phyloP scores from a whole-genome alignment of 1,140 invertebrate genomes.

The Leptestheria dahalacensis region DNA sequence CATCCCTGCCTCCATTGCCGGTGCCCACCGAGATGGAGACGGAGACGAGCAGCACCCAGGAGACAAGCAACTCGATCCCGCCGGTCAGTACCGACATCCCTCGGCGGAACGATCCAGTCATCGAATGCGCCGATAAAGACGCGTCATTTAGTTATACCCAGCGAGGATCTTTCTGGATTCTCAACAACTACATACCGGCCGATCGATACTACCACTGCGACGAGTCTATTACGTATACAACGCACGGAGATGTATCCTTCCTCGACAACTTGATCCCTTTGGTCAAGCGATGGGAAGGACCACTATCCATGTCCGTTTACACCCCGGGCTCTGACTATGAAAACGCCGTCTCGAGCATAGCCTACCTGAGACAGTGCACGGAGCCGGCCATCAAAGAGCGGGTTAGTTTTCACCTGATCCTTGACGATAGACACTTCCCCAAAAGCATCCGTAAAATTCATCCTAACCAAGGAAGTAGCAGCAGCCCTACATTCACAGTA shows the following conservation, averaged over 20 bases:
- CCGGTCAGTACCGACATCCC: slow-evolving; percentile 7
- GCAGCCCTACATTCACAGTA: slow-evolving; percentile 18
- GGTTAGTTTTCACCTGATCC: slow-evolving; percentile 74
- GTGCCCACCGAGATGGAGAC: slow-evolving; percentile 9
- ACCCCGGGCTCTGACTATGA: slow-evolving; percentile 53
- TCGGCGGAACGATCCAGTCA: not conserved
- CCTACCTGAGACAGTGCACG: slow-evolving; percentile 48
- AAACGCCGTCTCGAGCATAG: slow-evolving; percentile 46
- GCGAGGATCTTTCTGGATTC: slow-evolving; percentile 73
- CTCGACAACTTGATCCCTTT: slow-evolving; percentile 74
- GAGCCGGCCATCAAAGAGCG: slow-evolving; percentile 48
- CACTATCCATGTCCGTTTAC: slow-evolving; percentile 57
- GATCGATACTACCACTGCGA: slow-evolving; percentile 40
- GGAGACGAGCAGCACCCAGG: slow-evolving; percentile 10
- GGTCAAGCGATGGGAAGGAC: slow-evolving; percentile 50
- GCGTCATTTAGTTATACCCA: slow-evolving; percentile 31
- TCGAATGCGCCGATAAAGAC: slow-evolving; percentile 12
- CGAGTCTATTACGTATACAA: slow-evolving; percentile 78
- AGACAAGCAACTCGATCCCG: not conserved
- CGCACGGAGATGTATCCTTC: slow-evolving; percentile 80
- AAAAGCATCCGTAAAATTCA: slow-evolving; percentile 29
- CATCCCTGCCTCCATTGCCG: slow-evolving; percentile 2
- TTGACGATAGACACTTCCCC: slow-evolving; percentile 67
- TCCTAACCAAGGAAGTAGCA: slow-evolving; percentile 12
- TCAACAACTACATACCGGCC: slow-evolving; percentile 65